Evolutionary conservation across 2,797 vertebrate genomes (phyloP).

Genomic region (Ficedula albicollis): DNA sequence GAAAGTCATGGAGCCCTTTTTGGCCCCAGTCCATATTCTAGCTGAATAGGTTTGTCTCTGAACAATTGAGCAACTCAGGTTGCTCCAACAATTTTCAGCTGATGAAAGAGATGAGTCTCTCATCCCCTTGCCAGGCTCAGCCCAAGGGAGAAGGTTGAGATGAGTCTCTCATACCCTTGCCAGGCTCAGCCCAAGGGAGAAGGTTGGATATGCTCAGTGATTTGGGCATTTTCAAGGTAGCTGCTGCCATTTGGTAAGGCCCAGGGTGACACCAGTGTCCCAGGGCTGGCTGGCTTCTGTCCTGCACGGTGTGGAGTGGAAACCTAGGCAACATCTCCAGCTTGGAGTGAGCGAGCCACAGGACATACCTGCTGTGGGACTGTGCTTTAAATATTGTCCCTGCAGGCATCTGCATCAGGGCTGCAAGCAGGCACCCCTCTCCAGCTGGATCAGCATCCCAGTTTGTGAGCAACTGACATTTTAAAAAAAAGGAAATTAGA

Average conservation of each 20-base stretch:
- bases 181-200: not conserved
- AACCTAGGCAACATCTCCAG: not conserved
- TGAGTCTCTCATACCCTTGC: not conserved
- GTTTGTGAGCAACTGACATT: not conserved
- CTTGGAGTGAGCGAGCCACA: not conserved
- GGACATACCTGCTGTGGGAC: not conserved
- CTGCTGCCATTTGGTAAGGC: not conserved
- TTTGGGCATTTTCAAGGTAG: not conserved
- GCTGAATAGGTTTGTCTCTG: not conserved
- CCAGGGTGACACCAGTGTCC: not conserved
- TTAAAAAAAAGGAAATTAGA: not conserved
- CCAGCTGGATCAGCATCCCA: not conserved
- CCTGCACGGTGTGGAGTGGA: not conserved
- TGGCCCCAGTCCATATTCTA: not conserved
- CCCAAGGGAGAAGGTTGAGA: not conserved
- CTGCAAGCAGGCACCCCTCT: not conserved
- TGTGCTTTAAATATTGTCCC: not conserved
- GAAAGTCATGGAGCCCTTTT: not conserved
- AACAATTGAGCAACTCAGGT: not conserved
- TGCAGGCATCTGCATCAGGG: not conserved
- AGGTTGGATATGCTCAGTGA: not conserved
- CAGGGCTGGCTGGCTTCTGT: not conserved
- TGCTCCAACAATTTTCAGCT: not conserved
- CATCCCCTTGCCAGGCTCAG: not conserved
- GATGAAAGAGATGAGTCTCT: not conserved